Conservation (phyloP, 2,797 vertebrate species). For the Antennarius maculatus region DNA sequence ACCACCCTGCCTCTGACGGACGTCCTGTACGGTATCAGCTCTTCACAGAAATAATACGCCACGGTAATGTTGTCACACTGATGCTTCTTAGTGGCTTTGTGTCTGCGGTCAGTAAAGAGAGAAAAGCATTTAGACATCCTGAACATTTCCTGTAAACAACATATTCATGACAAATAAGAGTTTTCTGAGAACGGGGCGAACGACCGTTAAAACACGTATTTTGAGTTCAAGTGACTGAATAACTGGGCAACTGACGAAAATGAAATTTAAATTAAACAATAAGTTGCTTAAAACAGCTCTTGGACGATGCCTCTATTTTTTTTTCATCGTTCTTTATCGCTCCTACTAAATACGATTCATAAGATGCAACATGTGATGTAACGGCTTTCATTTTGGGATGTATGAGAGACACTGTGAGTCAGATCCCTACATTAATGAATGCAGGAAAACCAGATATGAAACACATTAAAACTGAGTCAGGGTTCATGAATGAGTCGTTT, state of each 20-base stretch:
- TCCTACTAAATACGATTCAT: neutral
- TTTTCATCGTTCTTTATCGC: neutral
- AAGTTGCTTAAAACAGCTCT: too few species aligned
- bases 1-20: constrained; percentile 92
- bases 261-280: too few species aligned
- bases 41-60: constrained; percentile 97
- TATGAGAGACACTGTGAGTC: neutral
- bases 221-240: too few species aligned
- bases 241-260: too few species aligned
- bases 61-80: constrained; percentile 91
- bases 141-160: neutral
- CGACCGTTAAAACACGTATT: too few species aligned
- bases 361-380: neutral
- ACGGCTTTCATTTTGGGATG: neutral
- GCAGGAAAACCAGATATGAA: neutral
- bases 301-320: neutral
- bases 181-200: neutral
- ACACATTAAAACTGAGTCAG: neutral
- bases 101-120: constrained; percentile 74
- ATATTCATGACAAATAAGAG: neutral
- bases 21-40: constrained; percentile 96
- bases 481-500: too few species aligned
- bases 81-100: constrained; percentile 86
- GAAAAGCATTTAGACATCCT: neutral
- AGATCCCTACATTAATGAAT: neutral